These are phyloP conservation scores for Trachymyrmex cornetzi DNA, from an alignment of 1,140 invertebrate genomes.

Conservation along the genomic window DNA sequence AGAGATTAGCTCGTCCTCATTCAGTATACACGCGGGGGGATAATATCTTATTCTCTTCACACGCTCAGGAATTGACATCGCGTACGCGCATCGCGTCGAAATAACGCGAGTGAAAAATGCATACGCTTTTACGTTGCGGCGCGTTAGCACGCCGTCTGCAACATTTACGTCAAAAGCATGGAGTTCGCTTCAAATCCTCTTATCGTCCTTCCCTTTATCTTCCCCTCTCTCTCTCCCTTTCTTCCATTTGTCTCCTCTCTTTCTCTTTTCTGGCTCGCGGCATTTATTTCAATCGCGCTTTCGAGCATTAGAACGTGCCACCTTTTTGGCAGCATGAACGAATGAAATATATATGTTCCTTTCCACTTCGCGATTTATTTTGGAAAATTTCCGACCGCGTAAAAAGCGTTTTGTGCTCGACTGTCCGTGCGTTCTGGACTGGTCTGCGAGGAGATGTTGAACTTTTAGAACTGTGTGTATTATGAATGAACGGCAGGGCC, in stretches of 20 bases:
- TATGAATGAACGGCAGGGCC: slow-evolving; percentile 73
- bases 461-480: slow-evolving; percentile 71
- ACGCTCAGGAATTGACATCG: slow-evolving; percentile 48
- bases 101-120: slow-evolving; percentile 60
- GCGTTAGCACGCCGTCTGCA: slow-evolving; percentile 44
- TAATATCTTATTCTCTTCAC: slow-evolving; percentile 48
- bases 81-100: slow-evolving; percentile 47
- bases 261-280: background rate
- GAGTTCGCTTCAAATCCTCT: slow-evolving; percentile 55
- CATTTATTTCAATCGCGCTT: slow-evolving; percentile 6
- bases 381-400: slow-evolving; percentile 24
- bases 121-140: slow-evolving; percentile 51
- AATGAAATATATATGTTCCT: background rate
- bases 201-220: slow-evolving; percentile 27
- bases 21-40: slow-evolving; percentile 11
- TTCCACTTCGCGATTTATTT: slow-evolving; percentile 12
- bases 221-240: background rate
- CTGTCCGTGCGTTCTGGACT: slow-evolving; percentile 47
- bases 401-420: slow-evolving; percentile 46
- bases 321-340: slow-evolving; percentile 11
- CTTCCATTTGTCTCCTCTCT: background rate
- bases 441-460: slow-evolving; percentile 42
- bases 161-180: slow-evolving; percentile 54
- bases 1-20: slow-evolving; percentile 39
- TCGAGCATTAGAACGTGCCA: slow-evolving; percentile 35